Conservation (phyloP, 2,113 vertebrate species). For the Jacana jacana region DNA sequence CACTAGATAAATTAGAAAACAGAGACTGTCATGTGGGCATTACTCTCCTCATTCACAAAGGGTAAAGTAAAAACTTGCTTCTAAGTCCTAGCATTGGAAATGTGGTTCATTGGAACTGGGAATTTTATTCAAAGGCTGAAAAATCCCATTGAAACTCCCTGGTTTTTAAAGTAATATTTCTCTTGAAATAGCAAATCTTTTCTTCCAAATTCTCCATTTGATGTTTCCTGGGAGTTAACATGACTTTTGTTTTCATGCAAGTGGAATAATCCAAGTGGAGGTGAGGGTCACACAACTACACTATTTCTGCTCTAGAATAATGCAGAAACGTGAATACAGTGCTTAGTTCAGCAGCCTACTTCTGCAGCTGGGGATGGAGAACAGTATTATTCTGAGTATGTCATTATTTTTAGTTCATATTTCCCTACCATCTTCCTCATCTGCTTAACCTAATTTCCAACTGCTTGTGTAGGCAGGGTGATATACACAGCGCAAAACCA, state of each 20-base stretch:
- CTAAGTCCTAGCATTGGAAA: neutral
- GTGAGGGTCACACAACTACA: neutral
- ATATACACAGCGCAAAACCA: neutral
- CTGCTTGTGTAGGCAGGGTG: neutral
- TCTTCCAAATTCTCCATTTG: neutral
- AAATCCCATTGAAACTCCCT: neutral
- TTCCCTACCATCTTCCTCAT: neutral
- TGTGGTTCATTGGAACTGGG: neutral
- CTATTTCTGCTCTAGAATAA: neutral
- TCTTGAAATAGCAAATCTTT: neutral
- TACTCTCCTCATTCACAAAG: neutral
- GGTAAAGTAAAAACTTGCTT: neutral
- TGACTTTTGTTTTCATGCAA: neutral
- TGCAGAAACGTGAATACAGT: neutral
- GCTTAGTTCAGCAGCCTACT: conserved; percentile 17
- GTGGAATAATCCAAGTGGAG: neutral
- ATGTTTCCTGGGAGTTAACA: neutral
- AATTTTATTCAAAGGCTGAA: neutral
- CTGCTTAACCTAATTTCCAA: neutral
- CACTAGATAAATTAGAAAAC: neutral
- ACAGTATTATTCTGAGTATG: neutral
- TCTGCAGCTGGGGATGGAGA: neutral
- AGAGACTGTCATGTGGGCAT: neutral
- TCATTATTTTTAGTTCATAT: neutral
- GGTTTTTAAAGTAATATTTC: neutral